A percentile compares a stretch with the other conserved stretches of the same genome.
These are phyloP conservation scores for Enteromius mattozi DNA, from an alignment of 2,797 vertebrate genomes.

Conservation along the genomic window DNA sequence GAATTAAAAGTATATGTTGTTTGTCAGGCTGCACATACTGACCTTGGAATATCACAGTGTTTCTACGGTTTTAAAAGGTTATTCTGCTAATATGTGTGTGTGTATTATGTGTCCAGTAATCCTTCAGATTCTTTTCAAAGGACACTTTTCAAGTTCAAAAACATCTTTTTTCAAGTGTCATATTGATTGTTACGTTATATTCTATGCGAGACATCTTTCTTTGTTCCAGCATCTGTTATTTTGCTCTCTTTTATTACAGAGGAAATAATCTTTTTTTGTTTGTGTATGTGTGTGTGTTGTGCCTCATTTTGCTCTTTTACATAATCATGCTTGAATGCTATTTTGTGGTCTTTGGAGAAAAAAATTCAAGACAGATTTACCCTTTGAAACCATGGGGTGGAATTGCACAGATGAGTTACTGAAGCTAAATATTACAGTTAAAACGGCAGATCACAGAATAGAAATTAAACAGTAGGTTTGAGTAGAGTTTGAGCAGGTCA, in stretches of 20 bases:
- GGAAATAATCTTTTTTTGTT: not conserved
- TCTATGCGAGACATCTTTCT: not conserved
- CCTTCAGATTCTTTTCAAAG: slow-evolving; percentile 3
- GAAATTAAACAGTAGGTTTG: not conserved
- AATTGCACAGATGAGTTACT: not conserved
- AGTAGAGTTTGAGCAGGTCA: slow-evolving; percentile 10
- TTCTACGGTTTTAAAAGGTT: slow-evolving; percentile 8
- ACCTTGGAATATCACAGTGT: slow-evolving; percentile 5
- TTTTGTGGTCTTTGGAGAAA: not conserved
- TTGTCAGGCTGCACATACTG: not conserved
- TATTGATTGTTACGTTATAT: not conserved
- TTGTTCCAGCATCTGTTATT: not conserved
- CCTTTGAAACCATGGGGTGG: not conserved
- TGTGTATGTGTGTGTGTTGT: not conserved
- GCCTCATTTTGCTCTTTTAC: not conserved
- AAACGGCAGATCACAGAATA: slow-evolving; percentile 26
- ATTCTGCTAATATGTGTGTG: not conserved
- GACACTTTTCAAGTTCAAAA: not conserved
- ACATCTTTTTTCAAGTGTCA: not conserved
- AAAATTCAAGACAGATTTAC: not conserved
- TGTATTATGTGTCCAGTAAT: not conserved
- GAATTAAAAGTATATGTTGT: slow-evolving; percentile 30
- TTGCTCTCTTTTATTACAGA: not conserved
- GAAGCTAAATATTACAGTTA: slow-evolving; percentile 28
- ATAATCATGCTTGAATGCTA: not conserved